Evolutionary conservation across 2,113 vertebrate species (phyloP), one percentile per base, ranked within the genome.

Genomic region (Ceyx cyanopectus): DNA sequence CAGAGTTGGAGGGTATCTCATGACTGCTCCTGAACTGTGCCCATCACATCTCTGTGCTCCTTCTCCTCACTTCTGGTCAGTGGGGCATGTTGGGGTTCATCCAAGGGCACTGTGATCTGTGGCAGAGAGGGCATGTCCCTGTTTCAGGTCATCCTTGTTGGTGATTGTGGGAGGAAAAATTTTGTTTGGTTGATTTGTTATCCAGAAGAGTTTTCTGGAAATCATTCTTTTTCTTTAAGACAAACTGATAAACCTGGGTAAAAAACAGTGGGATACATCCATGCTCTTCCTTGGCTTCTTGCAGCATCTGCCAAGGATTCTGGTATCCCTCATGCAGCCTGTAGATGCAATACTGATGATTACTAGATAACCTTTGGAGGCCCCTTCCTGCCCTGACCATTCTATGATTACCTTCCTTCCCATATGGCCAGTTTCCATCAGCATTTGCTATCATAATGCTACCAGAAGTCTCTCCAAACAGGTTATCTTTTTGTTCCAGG

Each of bases 51-150:
- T 41, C 62, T n/a, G 5, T 56, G 51, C 29, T 79, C 37, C 29
- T 57, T 24, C 11, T 45, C 76, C n/a, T 69, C 29, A 15, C n/a
- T 32, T 11, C 56, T 46, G n/a, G 19, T 51, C 6, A 37, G 50
- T 0, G 1, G 50, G 19, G 37, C 9, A 11, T 0, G 0, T 0
- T 81, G 46, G 69, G 65, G 8, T 40, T 23, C 54, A 84, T 34
- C 56, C 37, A 48, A 34, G 30, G 40, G 17, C 51, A 14, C 50
- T 20, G 34, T 24, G 22, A 58, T 57, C 18, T 57, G 62, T 34
- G 40, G 34, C 83, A 66, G 56, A 37, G 34, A 41, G 57, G 54
- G 19, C 41, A 23, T 4, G 12, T 10, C 26, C 12, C 26, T 40
- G 46, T 61, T 69, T 62, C 29, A 43, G 54, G 40, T 37, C 45